Conservation (phyloP, 2,113 vertebrate genomes). For the Puntigrus tetrazona region DNA sequence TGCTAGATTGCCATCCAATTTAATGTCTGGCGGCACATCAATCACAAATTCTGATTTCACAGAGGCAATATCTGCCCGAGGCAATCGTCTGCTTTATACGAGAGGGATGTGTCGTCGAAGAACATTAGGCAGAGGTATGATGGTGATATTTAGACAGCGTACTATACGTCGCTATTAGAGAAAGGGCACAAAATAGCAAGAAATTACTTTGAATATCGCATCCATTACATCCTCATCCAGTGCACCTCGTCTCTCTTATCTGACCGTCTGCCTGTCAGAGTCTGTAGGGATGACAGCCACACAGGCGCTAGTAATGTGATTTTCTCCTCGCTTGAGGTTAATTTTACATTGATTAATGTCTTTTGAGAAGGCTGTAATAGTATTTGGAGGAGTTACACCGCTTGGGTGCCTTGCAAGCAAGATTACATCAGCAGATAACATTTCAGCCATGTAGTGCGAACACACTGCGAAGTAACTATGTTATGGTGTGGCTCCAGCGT, state of each 20-base stretch:
- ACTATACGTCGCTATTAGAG: constrained; percentile 1
- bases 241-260: background rate
- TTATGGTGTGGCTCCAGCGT: background rate
- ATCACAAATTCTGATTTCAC: constrained; percentile 29
- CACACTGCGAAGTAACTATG: background rate
- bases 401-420: background rate
- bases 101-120: background rate
- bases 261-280: constrained; percentile 18
- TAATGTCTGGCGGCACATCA: constrained; percentile 37
- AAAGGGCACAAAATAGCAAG: constrained; percentile 6
- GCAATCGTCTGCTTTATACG: constrained; percentile 20
- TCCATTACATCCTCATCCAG: constrained; percentile 13
- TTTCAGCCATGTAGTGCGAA: background rate
- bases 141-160: background rate
- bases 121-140: constrained; percentile 7
- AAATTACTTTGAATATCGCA: constrained; percentile 11
- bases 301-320: constrained; percentile 20
- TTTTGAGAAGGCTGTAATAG: constrained; percentile 36
- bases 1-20: constrained; percentile 31
- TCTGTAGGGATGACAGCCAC: constrained; percentile 16
- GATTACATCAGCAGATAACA: constrained; percentile 11
- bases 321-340: constrained; percentile 5
- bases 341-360: constrained; percentile 38
- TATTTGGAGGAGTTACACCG: constrained; percentile 13
- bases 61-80: constrained; percentile 22